Evolutionary conservation across 2,888 invertebrate genomes (phyloP).

Genomic region (Latrodectus elegans): DNA sequence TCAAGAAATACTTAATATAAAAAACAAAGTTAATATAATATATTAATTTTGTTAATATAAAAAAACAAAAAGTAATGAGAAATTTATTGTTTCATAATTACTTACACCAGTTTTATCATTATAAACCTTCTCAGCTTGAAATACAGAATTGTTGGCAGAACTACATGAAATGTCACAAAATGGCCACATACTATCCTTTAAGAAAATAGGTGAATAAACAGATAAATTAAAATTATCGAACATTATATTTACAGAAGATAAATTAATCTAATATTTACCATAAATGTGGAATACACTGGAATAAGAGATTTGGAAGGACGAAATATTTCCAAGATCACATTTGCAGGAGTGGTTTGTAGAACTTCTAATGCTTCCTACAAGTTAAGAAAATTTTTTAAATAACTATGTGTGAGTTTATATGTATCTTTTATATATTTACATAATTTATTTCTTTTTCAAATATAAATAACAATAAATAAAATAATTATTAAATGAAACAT

Average conservation of each 20-base stretch:
- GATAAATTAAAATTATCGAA: neutral
- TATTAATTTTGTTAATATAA: no score
- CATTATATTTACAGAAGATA: neutral
- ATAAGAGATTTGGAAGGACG: slow-evolving; percentile 77
- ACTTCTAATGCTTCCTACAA: slow-evolving; percentile 88
- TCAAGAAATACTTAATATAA: neutral
- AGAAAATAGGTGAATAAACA: neutral
- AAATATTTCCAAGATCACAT: slow-evolving; percentile 86
- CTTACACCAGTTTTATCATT: slow-evolving; percentile 57
- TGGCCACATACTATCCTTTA: slow-evolving; percentile 52
- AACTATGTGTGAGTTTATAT: neutral
- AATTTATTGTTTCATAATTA: neutral
- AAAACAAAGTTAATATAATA: no score
- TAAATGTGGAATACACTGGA: slow-evolving; percentile 54
- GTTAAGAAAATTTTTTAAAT: slow-evolving; percentile 5
- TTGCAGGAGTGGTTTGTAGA: slow-evolving; percentile 83
- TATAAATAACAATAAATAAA: no score
- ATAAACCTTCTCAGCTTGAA: slow-evolving; percentile 38
- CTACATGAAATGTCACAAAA: slow-evolving; percentile 51
- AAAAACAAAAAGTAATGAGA: neutral
- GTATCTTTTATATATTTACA: neutral
- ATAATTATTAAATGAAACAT: no score
- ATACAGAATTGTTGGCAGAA: slow-evolving; percentile 58
- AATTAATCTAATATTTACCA: slow-evolving; percentile 10
- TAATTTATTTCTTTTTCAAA: no score